Percentiles rank a stretch among this genome's conserved stretches.
phyloP scores from a whole-genome alignment of 2,888 invertebrate species.

The Cistogaster globosa region DNA sequence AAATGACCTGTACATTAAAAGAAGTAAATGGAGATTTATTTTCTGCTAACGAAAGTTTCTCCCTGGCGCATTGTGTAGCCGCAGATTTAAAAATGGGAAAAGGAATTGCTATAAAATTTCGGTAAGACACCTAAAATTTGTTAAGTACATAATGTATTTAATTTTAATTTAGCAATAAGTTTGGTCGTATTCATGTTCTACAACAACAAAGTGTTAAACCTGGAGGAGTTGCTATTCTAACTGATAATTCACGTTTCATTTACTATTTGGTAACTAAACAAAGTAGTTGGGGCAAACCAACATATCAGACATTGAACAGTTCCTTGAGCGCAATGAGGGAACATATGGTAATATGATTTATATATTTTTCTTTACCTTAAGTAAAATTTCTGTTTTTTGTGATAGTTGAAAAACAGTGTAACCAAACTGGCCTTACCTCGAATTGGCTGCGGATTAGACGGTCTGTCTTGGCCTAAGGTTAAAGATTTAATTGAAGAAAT shows the following conservation, averaged over 20 bases:
- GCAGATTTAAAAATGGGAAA: slow-evolving; percentile 85
- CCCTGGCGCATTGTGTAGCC: slow-evolving; percentile 85
- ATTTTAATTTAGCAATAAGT: slow-evolving; percentile 75
- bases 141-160: neutral
- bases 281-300: slow-evolving; percentile 84
- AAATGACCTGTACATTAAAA: slow-evolving; percentile 72
- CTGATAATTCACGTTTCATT: slow-evolving; percentile 82
- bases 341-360: slow-evolving; percentile 79
- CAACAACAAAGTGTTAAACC: slow-evolving; percentile 77
- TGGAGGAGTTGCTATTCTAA: slow-evolving; percentile 84
- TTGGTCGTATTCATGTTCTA: slow-evolving; percentile 77
- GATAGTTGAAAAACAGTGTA: slow-evolving; percentile 83
- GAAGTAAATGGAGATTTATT: slow-evolving; percentile 84
- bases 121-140: slow-evolving; percentile 71
- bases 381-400: slow-evolving; percentile 4
- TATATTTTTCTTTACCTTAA: neutral
- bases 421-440: slow-evolving; percentile 85
- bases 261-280: slow-evolving; percentile 86
- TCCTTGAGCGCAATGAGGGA: slow-evolving; percentile 81
- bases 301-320: slow-evolving; percentile 81
- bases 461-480: slow-evolving; percentile 85
- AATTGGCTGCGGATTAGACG: slow-evolving; percentile 87
- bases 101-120: slow-evolving; percentile 84
- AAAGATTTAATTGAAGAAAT: slow-evolving; percentile 84
- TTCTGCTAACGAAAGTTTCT: slow-evolving; percentile 81